A percentile compares a stretch with the other conserved stretches of the same genome.
Conservation (phyloP, 2,888 invertebrate species). For the Apomyelois bistriatella region DNA sequence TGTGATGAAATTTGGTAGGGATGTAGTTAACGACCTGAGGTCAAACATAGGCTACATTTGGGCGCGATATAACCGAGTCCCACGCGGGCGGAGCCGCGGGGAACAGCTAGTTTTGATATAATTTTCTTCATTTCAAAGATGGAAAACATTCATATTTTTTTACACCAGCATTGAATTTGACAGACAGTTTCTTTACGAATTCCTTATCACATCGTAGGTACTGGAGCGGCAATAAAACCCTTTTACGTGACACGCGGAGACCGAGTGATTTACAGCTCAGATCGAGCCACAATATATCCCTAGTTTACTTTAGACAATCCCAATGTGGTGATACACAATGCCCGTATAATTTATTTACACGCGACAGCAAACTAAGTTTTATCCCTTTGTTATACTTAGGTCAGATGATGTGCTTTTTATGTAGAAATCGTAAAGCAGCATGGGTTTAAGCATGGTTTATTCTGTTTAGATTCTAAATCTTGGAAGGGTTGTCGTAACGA, state of each 20-base stretch:
- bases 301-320: conserved; percentile 68
- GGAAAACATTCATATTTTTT: background rate
- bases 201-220: conserved; percentile 54
- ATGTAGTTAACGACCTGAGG: no score
- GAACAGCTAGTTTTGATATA: no score
- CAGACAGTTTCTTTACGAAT: conserved; percentile 32
- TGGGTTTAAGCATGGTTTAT: conserved; percentile 36
- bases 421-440: conserved; percentile 60
- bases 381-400: conserved; percentile 70
- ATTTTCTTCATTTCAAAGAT: background rate
- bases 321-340: conserved; percentile 52
- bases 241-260: conserved; percentile 56
- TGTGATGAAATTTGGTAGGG: no score
- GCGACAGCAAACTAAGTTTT: conserved; percentile 62
- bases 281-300: conserved; percentile 54
- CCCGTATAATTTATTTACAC: conserved; percentile 73
- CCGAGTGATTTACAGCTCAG: conserved; percentile 63
- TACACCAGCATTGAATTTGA: background rate
- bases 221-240: conserved; percentile 60
- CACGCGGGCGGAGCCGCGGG: no score
- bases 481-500: conserved; percentile 30
- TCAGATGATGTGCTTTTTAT: conserved; percentile 71
- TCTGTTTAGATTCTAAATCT: conserved; percentile 39
- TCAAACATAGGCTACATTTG: no score
- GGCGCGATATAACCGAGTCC: no score